These are phyloP conservation scores for Chesias legatella DNA, from an alignment of 2,888 invertebrate genomes.

Conservation along the genomic window DNA sequence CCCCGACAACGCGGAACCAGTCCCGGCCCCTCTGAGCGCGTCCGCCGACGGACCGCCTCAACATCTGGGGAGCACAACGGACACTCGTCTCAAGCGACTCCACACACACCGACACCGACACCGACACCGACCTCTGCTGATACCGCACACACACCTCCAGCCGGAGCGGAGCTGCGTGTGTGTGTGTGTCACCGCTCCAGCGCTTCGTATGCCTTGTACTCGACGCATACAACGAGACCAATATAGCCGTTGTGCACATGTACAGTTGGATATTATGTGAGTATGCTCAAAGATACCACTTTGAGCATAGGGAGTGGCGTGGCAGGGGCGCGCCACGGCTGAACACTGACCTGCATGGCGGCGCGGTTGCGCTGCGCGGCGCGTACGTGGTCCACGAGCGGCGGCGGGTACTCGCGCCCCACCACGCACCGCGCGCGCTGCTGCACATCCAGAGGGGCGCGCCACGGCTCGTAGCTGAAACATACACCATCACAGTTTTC, in stretches of 20 bases:
- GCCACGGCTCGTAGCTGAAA: constrained; percentile 85
- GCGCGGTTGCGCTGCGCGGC: constrained; percentile 76
- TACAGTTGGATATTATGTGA: too few relatives aligned
- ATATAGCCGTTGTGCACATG: too few relatives aligned
- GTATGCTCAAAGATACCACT: too few relatives aligned
- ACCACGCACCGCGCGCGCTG: constrained; percentile 82
- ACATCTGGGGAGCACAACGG: constrained; percentile 38
- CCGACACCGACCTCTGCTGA: too few relatives aligned
- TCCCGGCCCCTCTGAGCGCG: constrained; percentile 33
- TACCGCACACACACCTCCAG: too few relatives aligned
- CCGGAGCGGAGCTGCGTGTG: too few relatives aligned
- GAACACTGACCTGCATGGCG: constrained; percentile 64
- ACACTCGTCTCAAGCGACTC: background rate
- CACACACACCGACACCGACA: too few relatives aligned
- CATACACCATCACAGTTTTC: constrained; percentile 53
- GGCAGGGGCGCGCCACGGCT: background rate
- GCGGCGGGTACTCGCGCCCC: constrained; percentile 84
- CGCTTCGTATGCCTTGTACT: too few relatives aligned
- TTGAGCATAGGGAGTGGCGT: too few relatives aligned
- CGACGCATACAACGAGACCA: too few relatives aligned
- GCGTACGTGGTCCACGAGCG: constrained; percentile 81
- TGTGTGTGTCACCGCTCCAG: too few relatives aligned
- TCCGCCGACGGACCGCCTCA: constrained; percentile 33
- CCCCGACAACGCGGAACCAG: constrained; percentile 41
- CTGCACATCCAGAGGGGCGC: constrained; percentile 82